Base-by-base conservation (phyloP, 2,888 invertebrate species). In the Luffia ferchaultella region DNA sequence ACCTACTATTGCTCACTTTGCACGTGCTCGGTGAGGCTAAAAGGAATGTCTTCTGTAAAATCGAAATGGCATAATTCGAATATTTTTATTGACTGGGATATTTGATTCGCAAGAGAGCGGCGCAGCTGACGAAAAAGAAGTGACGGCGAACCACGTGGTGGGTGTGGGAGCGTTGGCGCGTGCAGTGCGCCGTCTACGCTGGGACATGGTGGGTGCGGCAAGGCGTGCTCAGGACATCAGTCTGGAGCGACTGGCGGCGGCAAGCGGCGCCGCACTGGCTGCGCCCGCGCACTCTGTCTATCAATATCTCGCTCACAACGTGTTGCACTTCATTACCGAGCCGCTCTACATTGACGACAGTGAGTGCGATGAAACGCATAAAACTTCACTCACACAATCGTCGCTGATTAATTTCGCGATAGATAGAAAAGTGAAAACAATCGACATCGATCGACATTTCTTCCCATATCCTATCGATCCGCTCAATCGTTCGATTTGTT, bases 1-100 rank as follows among this genome's bases (percentile, higher is more conserved):
- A 80, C 55, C 60, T 90, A 16, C 67, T 87, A 45, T 70, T 78
- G 45, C 60, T 87, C 17, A 16, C 61, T 0, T 16, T 44, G 20
- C 19, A 43, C 5, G 44, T 49, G 18, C 5, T 41, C 16, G 16
- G 18, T 46, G 2, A 46, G n/a, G n/a, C n/a, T n/a, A n/a, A n/a
- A n/a, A n/a, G n/a, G n/a, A n/a, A n/a, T n/a, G n/a, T n/a, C n/a
- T n/a, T n/a, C n/a, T n/a, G n/a, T n/a, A n/a, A n/a, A n/a, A n/a
- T n/a, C n/a, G n/a, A n/a, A n/a, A n/a, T n/a, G n/a, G n/a, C n/a
- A 7, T 30, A 30, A 30, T 3, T 30, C 3, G 30, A 7, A 30
- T 7, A 12, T 30, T 7, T 30, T 30, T 30, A 30, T 7, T 30
- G 30, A 30, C 12, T 30, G 30, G n/a, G 12, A 30, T 12, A 30